Percentiles rank a stretch among this genome's conserved stretches.
phyloP scores from a whole-genome alignment of 2,888 invertebrate species.

The Chydorus sphaericus region DNA sequence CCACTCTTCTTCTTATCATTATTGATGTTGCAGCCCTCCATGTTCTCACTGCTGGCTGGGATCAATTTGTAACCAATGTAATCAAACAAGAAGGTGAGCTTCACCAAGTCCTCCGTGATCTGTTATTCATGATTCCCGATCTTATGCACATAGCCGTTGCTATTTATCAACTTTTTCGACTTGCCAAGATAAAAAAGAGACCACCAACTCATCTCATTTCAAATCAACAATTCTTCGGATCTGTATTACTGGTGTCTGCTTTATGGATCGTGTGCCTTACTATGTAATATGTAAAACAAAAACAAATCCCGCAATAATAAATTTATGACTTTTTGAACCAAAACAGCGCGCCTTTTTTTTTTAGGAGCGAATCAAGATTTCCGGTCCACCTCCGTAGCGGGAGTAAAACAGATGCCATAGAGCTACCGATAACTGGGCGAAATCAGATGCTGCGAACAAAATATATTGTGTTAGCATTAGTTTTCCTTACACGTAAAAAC shows the following conservation, averaged over 20 bases:
- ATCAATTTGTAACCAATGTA: slow-evolving; percentile 49
- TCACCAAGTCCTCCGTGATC: slow-evolving; percentile 49
- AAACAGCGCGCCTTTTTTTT: too few species aligned
- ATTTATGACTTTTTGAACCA: too few species aligned
- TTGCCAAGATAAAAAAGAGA: slow-evolving; percentile 24
- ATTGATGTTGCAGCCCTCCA: slow-evolving; percentile 44
- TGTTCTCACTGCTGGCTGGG: slow-evolving; percentile 44
- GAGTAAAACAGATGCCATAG: slow-evolving; percentile 73
- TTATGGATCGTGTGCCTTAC: slow-evolving; percentile 6
- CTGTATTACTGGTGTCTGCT: slow-evolving; percentile 19
- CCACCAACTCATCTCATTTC: slow-evolving; percentile 26
- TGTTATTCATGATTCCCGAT: slow-evolving; percentile 52
- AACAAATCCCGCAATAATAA: too few species aligned
- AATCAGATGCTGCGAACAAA: slow-evolving; percentile 36
- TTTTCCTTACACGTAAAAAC: background rate
- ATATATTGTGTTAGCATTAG: background rate
- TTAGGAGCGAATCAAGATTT: slow-evolving; percentile 36
- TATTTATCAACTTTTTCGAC: slow-evolving; percentile 25
- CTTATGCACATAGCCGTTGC: slow-evolving; percentile 45
- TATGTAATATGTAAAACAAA: slow-evolving; percentile 4
- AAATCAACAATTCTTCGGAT: slow-evolving; percentile 27
- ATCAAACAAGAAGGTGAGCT: slow-evolving; percentile 45
- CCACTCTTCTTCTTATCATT: slow-evolving; percentile 41
- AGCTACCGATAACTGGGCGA: slow-evolving; percentile 66
- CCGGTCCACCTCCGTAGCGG: slow-evolving; percentile 83